Evolutionary conservation across 2,888 invertebrate genomes (phyloP).

Genomic region (Sepioteuthis lessoniana): DNA sequence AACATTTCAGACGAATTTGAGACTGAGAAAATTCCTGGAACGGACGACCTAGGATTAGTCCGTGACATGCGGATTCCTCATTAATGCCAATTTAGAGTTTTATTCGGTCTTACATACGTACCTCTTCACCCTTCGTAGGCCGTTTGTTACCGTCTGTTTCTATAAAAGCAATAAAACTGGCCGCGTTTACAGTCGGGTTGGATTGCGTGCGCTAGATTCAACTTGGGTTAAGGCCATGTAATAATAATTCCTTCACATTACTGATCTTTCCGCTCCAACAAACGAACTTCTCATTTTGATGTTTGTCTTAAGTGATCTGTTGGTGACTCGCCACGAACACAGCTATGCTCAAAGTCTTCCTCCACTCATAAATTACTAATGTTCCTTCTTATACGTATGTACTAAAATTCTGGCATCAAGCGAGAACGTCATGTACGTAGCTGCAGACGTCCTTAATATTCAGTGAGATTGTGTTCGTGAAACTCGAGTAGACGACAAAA

Average conservation of each 20-base stretch:
- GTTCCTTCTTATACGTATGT: not conserved
- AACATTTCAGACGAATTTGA: not conserved
- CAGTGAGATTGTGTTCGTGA: not conserved
- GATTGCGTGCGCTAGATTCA: not conserved
- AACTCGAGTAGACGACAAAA: not conserved
- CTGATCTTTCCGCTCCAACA: conserved; percentile 33
- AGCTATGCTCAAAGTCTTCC: not conserved
- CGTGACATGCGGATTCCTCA: not conserved
- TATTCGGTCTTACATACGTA: not conserved
- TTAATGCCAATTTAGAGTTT: not conserved
- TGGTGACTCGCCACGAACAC: not conserved
- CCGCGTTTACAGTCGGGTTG: too few relatives aligned
- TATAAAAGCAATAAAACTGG: not conserved
- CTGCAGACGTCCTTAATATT: not conserved
- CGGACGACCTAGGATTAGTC: not conserved
- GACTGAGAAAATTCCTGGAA: not conserved
- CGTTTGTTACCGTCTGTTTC: not conserved
- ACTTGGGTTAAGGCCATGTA: conserved; percentile 14
- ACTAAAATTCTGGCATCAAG: not conserved
- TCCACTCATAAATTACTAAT: not conserved
- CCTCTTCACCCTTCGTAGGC: not conserved
- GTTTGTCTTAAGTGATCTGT: conserved; percentile 8
- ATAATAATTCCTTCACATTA: conserved; percentile 21
- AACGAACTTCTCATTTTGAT: not conserved
- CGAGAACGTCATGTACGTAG: not conserved